Percentiles rank a stretch among this genome's conserved stretches.
Evolutionary conservation across 1,140 invertebrate genomes (phyloP).

Genomic region (Drosophila santomea): DNA sequence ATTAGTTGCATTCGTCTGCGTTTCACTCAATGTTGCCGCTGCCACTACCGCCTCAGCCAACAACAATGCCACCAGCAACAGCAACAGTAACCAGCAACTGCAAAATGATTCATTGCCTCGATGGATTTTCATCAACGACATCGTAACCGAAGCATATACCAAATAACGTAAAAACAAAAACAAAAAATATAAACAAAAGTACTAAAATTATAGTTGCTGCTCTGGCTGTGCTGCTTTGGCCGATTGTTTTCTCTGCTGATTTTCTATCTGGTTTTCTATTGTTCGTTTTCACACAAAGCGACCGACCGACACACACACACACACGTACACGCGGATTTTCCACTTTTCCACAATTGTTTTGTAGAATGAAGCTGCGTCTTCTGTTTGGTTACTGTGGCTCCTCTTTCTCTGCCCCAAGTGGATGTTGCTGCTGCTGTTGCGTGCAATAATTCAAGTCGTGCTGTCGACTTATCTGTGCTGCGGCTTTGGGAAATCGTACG

Average conservation of each 20-base stretch:
- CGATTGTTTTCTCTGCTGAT: slow-evolving; percentile 60
- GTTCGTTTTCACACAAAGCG: slow-evolving; percentile 63
- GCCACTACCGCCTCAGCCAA: slow-evolving; percentile 37
- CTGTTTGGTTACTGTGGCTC: slow-evolving; percentile 32
- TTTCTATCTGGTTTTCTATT: slow-evolving; percentile 79
- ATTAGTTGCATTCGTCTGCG: slow-evolving; percentile 79
- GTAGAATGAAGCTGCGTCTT: slow-evolving; percentile 56
- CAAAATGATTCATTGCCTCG: slow-evolving; percentile 82
- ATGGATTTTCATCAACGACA: slow-evolving; percentile 82
- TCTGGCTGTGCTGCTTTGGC: slow-evolving; percentile 45
- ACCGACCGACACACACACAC: background rate
- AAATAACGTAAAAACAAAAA: slow-evolving; percentile 29
- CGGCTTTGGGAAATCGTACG: slow-evolving; percentile 77
- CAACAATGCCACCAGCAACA: slow-evolving; percentile 58
- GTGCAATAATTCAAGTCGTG: slow-evolving; percentile 84
- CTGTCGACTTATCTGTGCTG: slow-evolving; percentile 81
- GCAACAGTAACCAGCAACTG: slow-evolving; percentile 63
- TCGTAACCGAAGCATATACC: slow-evolving; percentile 78
- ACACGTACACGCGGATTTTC: slow-evolving; percentile 16
- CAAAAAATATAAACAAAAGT: slow-evolving; percentile 44
- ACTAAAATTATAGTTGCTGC: slow-evolving; percentile 47
- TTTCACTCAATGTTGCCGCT: slow-evolving; percentile 63
- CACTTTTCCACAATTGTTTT: slow-evolving; percentile 79
- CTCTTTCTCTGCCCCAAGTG: slow-evolving; percentile 36
- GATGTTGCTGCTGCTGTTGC: slow-evolving; percentile 60